Evolutionary conservation across 2,888 invertebrate genomes (phyloP).

Genomic region (Erebia aethiops): DNA sequence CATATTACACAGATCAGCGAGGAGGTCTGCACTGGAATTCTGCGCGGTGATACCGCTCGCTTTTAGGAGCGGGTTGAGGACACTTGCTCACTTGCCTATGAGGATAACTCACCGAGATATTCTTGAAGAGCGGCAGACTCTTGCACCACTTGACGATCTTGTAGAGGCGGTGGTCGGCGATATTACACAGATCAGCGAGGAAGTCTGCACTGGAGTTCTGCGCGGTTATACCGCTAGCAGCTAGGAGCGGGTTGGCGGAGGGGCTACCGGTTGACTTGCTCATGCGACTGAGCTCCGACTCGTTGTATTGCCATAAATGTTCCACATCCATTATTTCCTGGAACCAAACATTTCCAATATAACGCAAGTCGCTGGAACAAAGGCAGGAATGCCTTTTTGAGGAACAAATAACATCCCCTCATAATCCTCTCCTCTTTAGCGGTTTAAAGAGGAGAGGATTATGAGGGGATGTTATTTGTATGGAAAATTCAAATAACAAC

Average conservation of each 20-base stretch:
- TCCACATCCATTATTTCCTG: conserved; percentile 98
- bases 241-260: conserved; percentile 72
- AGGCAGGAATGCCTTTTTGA: no score
- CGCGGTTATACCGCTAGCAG: conserved; percentile 76
- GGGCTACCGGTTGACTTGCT: conserved; percentile 74
- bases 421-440: no score
- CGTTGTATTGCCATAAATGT: conserved; percentile 97
- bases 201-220: conserved; percentile 91
- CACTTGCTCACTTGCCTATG: conserved; percentile 83
- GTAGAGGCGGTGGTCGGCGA: conserved; percentile 97
- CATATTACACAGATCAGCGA: conserved; percentile 95
- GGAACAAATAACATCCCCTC: no score
- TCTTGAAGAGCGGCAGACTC: conserved; percentile 97
- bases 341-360: not conserved
- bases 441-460: no score
- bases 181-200: conserved; percentile 94
- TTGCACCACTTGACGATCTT: conserved; percentile 99
- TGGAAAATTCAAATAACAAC: no score
- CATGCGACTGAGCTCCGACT: conserved; percentile 88
- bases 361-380: no score
- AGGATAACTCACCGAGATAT: conserved; percentile 90
- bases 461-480: no score
- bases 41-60: conserved; percentile 85
- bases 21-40: conserved; percentile 91
- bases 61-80: conserved; percentile 95